Evolutionary conservation across 2,888 invertebrate genomes (phyloP), one percentile per base, ranked within the genome.

Genomic region (Hipparchia sbordonii): DNA sequence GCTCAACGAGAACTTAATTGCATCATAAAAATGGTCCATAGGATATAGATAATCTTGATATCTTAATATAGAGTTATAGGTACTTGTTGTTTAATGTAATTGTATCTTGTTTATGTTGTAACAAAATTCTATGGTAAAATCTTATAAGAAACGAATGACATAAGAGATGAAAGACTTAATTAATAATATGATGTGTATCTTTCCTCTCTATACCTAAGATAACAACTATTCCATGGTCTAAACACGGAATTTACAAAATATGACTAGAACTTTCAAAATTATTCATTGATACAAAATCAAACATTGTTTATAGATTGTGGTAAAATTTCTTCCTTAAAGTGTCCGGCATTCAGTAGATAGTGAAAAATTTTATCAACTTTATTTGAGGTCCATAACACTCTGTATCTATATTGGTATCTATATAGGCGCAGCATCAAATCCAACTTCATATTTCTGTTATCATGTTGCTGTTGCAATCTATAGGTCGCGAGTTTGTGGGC

Each of bases 161-260:
- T 84, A 89, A 84, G 90, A 90, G 89, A 85, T 81, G 83, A 82
- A 89, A 90, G 90, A 90, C 90, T 90, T 85, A 85, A 80, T 83
- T 82, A 84, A 82, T 82, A 84, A 82, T 83, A 73, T 81, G 85
- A 85, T 83, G 79, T 72, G 65, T 69, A 54, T 57, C 56, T 61
- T 46, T 71, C 46, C 62, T 71, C 70, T 57, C 54, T 46, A 51
- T 13, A 60, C 39, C 13, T 7, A 1, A 10, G 48, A 7, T 4
- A 10, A 5, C 8, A 4, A 8, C 4, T 54, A 12, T 54, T 10
- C 12, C 9, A 48, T 48, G 48, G 6, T 6, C 48, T 39, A 39
- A 39, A 39, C 39, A 1, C 39, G 39, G 39, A 48, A 6, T 48
- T 7, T 6, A 8, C 48, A 48, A 48, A 48, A 1, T 6, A 7